Conservation (phyloP, 2,113 vertebrate species). For the Cavia porcellus region DNA sequence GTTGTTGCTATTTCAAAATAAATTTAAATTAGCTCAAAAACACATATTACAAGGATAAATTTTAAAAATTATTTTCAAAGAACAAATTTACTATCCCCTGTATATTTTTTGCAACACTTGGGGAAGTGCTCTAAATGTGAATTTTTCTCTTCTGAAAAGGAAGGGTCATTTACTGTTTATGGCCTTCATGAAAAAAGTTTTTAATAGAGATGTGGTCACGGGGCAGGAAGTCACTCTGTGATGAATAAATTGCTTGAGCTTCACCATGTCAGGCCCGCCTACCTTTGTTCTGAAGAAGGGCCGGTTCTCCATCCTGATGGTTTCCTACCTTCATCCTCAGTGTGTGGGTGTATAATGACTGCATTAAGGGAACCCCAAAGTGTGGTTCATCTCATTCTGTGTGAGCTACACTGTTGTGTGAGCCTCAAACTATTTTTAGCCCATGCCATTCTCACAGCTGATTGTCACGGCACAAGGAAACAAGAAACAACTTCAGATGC, state of each 20-base stretch:
- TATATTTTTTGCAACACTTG: neutral
- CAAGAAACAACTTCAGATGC: neutral
- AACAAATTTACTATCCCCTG: neutral
- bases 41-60: neutral
- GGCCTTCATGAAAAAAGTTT: neutral
- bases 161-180: neutral
- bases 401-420: neutral
- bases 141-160: neutral
- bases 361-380: neutral
- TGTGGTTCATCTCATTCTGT: neutral
- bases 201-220: neutral
- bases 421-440: neutral
- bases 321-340: neutral
- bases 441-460: neutral
- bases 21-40: conserved; percentile 32
- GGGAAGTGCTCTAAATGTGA: neutral
- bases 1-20: conserved; percentile 13
- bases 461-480: neutral
- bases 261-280: rapidly evolving
- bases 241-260: neutral
- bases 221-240: neutral
- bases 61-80: neutral
- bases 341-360: rapidly evolving
- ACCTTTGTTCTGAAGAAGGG: neutral
- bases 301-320: neutral